phyloP scores from a whole-genome alignment of 2,113 vertebrate genomes.

The Burhinus oedicnemus region DNA sequence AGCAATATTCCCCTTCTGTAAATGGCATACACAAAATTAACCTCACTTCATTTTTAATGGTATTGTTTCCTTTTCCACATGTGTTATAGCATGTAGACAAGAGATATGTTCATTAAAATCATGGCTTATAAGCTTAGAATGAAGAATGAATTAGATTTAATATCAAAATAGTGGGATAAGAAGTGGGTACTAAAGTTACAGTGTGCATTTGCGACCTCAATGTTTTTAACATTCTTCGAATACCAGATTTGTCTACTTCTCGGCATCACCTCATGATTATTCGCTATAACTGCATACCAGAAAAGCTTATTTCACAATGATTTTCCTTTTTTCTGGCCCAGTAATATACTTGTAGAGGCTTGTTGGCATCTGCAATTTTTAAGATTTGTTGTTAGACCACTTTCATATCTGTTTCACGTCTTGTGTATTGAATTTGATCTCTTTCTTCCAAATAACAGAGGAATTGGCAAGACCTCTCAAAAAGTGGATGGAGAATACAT shows the following conservation, averaged over 20 bases:
- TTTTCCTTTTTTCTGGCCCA: conserved; percentile 52
- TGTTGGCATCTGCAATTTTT: conserved; percentile 55
- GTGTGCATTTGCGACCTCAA: conserved; percentile 2
- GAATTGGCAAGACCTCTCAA: conserved; percentile 4
- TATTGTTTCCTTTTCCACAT: not conserved
- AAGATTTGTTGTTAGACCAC: conserved; percentile 49
- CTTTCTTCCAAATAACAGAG: not conserved
- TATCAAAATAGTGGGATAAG: conserved; percentile 47
- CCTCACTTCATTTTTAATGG: not conserved
- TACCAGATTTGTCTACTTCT: conserved; percentile 64
- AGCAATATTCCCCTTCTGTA: not conserved
- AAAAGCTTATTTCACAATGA: conserved; percentile 66
- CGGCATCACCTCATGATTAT: conserved; percentile 60
- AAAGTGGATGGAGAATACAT: not conserved
- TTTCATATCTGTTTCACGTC: conserved; percentile 53
- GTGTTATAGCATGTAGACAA: not conserved
- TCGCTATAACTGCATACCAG: conserved; percentile 65
- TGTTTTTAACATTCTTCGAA: conserved; percentile 59
- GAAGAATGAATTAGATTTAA: conserved; percentile 43
- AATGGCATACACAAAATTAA: not conserved
- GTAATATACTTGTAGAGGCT: conserved; percentile 41
- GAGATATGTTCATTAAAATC: conserved; percentile 16
- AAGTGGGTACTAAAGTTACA: conserved; percentile 45
- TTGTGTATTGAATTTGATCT: conserved; percentile 35
- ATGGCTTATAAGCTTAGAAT: not conserved